Base-by-base conservation (phyloP, 2,113 vertebrate species). In the Bettongia penicillata region DNA sequence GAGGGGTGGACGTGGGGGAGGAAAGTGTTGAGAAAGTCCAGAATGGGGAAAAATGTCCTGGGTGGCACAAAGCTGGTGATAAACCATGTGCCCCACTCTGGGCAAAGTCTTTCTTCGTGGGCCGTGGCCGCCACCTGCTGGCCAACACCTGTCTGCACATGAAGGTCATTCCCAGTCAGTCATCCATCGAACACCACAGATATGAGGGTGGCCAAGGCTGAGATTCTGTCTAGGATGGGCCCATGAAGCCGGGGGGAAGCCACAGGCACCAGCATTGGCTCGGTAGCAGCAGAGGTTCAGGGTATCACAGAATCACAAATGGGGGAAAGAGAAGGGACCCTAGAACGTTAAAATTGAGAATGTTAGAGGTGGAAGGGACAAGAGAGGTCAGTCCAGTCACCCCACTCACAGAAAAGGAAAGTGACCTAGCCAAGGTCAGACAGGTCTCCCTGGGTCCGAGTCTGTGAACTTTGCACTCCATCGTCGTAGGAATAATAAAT, bases 121-220 rank as follows among this genome's bases (percentile, higher is more conserved):
- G 93, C 95, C 0, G 22, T 96, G 95, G 84, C 95, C 97, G 98
- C 97, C 98, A 98, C 96, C 98, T 98, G 96, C 97, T 97, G 98
- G 98, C 93, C 49, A 53, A 49, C 16, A 0, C 0, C 0, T 57
- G 31, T 37, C 53, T 24, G 26, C 49, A 91, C 37, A 0, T 53
- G 11, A n/a, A 55, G 43, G n/a, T 47, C 49, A 22, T 51, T 47
- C 3, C 28, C 89, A 48, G 48, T 5, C 28, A 37, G 61, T 89
- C 25, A 0, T 23, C 43, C 0, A 0, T 47, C 0, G 1, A 2
- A 3, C 3, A 31, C 8, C 57, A 11, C 55, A 57, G 55, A 0
- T 10, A 57, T 57, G 28, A 61, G 57, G 2, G 28, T 57, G 55
- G 55, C 55, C 55, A 9, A 57, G 3, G 10, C 28, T 31, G 28